phyloP scores from a whole-genome alignment of 1,140 invertebrate genomes.

The Brachionus plicatilis region DNA sequence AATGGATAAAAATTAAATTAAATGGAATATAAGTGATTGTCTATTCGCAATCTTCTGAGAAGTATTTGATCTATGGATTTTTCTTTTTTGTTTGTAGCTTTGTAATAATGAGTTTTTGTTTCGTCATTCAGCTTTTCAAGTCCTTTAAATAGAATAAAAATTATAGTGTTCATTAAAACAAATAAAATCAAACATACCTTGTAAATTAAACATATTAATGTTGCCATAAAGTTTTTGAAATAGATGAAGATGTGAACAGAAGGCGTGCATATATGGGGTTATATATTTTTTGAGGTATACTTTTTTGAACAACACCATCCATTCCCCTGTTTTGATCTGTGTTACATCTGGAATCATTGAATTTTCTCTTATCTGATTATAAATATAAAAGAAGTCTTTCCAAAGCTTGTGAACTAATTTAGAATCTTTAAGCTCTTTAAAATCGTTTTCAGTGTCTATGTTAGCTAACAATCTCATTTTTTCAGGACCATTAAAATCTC shows the following conservation, averaged over 20 bases:
- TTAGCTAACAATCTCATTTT: not conserved
- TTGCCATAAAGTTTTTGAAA: not conserved
- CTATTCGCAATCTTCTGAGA: too few relatives aligned
- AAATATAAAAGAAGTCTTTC: not conserved
- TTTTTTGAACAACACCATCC: not conserved
- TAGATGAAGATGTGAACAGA: not conserved
- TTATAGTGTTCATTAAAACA: not conserved
- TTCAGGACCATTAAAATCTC: not conserved
- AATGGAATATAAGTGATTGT: too few relatives aligned
- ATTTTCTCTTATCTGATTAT: not conserved
- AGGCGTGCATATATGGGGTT: not conserved
- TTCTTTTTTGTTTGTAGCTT: not conserved
- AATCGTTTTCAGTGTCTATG: not conserved
- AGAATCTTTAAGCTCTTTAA: not conserved
- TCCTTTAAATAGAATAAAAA: not conserved
- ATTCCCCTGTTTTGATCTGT: not conserved
- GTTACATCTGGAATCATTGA: not conserved
- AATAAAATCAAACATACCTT: not conserved
- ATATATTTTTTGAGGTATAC: not conserved
- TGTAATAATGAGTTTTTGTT: not conserved
- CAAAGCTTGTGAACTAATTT: not conserved
- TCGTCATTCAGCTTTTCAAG: not conserved
- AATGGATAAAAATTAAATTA: too few relatives aligned
- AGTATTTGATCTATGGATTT: not conserved
- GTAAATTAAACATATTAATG: not conserved